A percentile compares a stretch with the other conserved stretches of the same genome.
Evolutionary conservation across 2,797 vertebrate species (phyloP).

Genomic region (Chrysocyon brachyurus): DNA sequence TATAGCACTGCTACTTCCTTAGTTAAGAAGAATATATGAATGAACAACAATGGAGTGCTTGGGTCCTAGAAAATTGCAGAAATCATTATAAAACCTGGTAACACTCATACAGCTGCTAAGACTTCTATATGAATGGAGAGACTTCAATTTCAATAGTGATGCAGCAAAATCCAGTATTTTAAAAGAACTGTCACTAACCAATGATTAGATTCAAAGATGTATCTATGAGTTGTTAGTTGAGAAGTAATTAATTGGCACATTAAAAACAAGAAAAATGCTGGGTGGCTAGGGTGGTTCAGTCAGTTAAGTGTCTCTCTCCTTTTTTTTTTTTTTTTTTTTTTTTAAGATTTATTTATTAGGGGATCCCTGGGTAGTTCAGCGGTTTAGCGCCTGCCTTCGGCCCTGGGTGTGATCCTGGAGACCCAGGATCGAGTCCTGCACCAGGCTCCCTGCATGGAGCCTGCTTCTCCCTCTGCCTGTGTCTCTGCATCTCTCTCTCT

Average conservation of each 20-base stretch:
- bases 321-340: too few species aligned
- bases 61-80: neutral
- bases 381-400: too few species aligned
- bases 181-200: neutral
- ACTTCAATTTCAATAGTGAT: neutral
- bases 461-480: too few species aligned
- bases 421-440: too few species aligned
- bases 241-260: neutral
- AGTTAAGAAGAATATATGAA: neutral
- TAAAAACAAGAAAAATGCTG: neutral
- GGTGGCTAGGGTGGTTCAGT: neutral
- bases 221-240: neutral
- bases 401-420: too few species aligned
- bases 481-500: too few species aligned
- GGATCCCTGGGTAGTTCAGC: too few species aligned
- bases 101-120: neutral
- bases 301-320: neutral
- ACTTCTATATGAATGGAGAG: neutral
- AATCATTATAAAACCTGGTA: slow-evolving; percentile 22
- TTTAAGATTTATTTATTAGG: too few species aligned
- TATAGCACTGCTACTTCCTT: neutral
- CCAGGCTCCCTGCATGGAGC: too few species aligned
- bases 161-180: neutral
- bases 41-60: neutral
- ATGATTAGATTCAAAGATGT: neutral